A percentile compares a stretch with the other conserved stretches of the same genome.
These are phyloP conservation scores for Deroptyus accipitrinus DNA, from an alignment of 2,113 vertebrate species.

Conservation along the genomic window DNA sequence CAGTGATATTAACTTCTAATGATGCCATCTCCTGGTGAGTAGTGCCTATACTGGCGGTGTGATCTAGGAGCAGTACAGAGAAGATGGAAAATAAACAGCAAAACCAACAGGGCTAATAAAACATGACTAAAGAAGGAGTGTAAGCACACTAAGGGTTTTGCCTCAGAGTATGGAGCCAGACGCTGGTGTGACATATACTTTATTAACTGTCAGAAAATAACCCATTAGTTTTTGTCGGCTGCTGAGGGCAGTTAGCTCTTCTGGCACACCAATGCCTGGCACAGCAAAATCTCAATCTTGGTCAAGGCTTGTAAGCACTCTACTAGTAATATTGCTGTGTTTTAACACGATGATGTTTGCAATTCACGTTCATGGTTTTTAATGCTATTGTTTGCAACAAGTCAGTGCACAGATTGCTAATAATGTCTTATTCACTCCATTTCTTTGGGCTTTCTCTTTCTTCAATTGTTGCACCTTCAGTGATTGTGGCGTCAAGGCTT, in stretches of 20 bases:
- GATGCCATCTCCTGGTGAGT: conserved; percentile 45
- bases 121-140: not conserved
- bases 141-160: not conserved
- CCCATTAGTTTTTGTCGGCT: not conserved
- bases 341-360: not conserved
- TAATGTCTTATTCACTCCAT: not conserved
- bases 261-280: not conserved
- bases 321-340: not conserved
- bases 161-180: not conserved
- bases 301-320: not conserved
- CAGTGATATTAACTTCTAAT: not conserved
- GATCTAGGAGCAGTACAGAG: not conserved
- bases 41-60: not conserved
- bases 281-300: not conserved
- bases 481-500: not conserved
- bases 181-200: not conserved
- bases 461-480: not conserved
- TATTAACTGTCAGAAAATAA: not conserved
- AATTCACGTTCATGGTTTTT: not conserved
- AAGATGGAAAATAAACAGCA: not conserved
- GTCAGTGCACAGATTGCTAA: not conserved
- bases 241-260: not conserved
- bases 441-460: not conserved
- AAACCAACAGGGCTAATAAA: not conserved
- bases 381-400: not conserved